A percentile compares a stretch with the other conserved stretches of the same genome.
Evolutionary conservation across 2,888 invertebrate genomes (phyloP).

Genomic region (Chaitophorus viminalis): DNA sequence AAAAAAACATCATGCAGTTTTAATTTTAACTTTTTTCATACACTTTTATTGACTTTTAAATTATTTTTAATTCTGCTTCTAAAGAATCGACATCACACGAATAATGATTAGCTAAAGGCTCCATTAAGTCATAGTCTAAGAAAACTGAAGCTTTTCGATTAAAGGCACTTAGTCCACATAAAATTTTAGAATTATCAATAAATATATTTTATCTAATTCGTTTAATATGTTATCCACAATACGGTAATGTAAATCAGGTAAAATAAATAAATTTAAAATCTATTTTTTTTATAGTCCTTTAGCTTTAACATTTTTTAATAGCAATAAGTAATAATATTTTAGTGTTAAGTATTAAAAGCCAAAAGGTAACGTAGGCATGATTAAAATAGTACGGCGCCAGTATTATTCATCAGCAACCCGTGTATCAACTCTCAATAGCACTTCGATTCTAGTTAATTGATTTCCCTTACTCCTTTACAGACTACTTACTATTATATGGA

Average conservation of each 20-base stretch:
- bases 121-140: neutral
- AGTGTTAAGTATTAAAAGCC: too few species aligned
- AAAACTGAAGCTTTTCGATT: neutral
- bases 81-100: neutral
- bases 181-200: neutral
- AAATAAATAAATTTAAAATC: constrained; percentile 24
- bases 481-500: too few species aligned
- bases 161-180: constrained; percentile 9
- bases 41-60: neutral
- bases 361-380: too few species aligned
- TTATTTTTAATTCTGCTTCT: constrained; percentile 11
- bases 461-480: too few species aligned
- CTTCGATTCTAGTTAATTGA: too few species aligned
- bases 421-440: too few species aligned
- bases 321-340: neutral
- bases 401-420: too few species aligned
- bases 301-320: neutral
- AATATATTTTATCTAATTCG: constrained; percentile 1
- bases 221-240: neutral
- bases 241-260: neutral
- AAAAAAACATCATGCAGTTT: neutral
- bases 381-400: too few species aligned
- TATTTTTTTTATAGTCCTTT: constrained; percentile 21
- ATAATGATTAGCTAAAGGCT: neutral
- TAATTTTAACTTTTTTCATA: constrained; percentile 18